phyloP scores from a whole-genome alignment of 2,888 invertebrate genomes.

The Griposia aprilina region DNA sequence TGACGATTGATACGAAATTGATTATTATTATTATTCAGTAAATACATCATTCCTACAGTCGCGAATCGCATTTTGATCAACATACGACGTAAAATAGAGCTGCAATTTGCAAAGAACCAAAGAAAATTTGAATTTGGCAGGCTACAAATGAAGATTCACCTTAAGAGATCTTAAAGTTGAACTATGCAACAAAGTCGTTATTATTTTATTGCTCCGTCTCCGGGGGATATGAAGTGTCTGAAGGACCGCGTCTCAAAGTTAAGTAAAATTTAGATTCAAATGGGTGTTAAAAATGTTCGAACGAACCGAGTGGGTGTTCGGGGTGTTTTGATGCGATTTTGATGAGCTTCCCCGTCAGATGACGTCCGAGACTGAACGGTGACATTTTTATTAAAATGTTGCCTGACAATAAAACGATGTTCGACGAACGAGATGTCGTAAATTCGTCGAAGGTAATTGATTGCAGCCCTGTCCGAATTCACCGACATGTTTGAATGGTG shows the following conservation, averaged over 20 bases:
- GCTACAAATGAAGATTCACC: too few species aligned
- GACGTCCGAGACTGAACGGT: constrained; percentile 67
- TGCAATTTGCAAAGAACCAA: too few species aligned
- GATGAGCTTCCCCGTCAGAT: constrained; percentile 78
- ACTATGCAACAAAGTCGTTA: constrained; percentile 75
- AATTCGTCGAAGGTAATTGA: constrained; percentile 79
- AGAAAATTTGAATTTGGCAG: too few species aligned
- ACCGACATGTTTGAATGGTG: constrained; percentile 67
- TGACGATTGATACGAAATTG: too few species aligned
- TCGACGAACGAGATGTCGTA: constrained; percentile 79
- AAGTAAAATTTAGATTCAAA: constrained; percentile 85
- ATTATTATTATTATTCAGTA: too few species aligned
- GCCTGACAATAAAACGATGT: constrained; percentile 75
- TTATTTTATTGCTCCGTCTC: constrained; percentile 80
- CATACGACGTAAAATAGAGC: too few species aligned
- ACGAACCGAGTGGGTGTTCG: constrained; percentile 79
- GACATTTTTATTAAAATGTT: constrained; percentile 84
- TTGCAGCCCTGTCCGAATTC: constrained; percentile 70
- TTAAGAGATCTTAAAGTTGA: constrained; percentile 61
- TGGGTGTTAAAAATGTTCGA: constrained; percentile 83
- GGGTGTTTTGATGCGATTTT: constrained; percentile 84
- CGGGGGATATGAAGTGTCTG: constrained; percentile 76
- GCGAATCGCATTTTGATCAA: too few species aligned
- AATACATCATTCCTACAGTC: too few species aligned
- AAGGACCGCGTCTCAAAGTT: constrained; percentile 76